Evolutionary conservation across 2,113 vertebrate genomes (phyloP).

Genomic region (Atrichornis clamosus): DNA sequence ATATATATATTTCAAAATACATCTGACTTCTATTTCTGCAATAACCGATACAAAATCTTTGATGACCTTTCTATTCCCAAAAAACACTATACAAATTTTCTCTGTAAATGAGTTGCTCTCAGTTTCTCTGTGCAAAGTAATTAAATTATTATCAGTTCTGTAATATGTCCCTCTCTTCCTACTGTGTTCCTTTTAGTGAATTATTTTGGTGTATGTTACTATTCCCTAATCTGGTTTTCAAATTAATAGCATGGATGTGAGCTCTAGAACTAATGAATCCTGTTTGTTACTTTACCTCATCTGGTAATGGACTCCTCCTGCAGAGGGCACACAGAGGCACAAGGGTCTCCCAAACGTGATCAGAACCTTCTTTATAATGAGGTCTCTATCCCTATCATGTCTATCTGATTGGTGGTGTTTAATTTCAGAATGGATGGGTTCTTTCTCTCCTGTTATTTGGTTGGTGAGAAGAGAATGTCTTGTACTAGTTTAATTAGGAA

Average conservation of each 20-base stretch:
- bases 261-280: not conserved
- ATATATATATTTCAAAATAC: not conserved
- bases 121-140: not conserved
- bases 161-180: not conserved
- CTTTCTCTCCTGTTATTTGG: constrained; percentile 7
- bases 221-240: not conserved
- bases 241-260: not conserved
- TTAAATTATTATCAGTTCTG: not conserved
- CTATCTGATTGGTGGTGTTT: not conserved
- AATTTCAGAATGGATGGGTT: not conserved
- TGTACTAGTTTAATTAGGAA: constrained; percentile 49
- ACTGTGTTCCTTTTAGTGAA: not conserved
- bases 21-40: not conserved
- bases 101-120: not conserved
- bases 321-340: not conserved
- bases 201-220: not conserved
- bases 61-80: not conserved
- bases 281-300: not conserved
- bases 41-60: not conserved
- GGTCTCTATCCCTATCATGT: not conserved
- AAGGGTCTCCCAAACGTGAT: not conserved
- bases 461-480: constrained; percentile 43
- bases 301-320: not conserved
- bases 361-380: not conserved
- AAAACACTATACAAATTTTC: not conserved